Conservation (phyloP, 1,140 invertebrate species). For the Medauroidea extradentata region DNA sequence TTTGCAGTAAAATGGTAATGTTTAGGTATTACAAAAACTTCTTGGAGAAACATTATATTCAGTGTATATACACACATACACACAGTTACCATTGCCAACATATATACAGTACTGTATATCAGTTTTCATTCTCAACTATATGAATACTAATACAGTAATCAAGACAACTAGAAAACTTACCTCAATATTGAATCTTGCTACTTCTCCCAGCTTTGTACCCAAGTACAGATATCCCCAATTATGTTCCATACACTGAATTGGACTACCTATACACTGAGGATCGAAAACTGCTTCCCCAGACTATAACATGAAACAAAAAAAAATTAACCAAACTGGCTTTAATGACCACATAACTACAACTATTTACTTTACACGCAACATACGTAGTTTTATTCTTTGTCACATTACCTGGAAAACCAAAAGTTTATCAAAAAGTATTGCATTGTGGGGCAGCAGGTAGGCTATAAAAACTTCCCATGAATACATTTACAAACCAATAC, state of each 20-base stretch:
- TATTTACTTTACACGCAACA: no score
- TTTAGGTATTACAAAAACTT: no score
- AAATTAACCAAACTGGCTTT: background rate
- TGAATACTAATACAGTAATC: background rate
- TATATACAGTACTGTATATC: background rate
- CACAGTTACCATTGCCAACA: background rate
- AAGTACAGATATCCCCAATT: slow-evolving; percentile 56
- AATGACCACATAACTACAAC: no score
- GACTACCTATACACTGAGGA: slow-evolving; percentile 49
- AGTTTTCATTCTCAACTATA: background rate
- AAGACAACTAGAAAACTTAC: slow-evolving; percentile 33
- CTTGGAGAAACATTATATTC: no score
- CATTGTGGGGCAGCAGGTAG: no score
- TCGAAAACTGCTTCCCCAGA: slow-evolving; percentile 47
- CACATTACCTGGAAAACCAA: no score
- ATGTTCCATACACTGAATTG: slow-evolving; percentile 59
- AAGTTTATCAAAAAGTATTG: no score
- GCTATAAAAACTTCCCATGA: no score
- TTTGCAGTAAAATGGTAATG: no score
- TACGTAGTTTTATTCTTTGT: no score
- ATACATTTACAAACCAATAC: no score
- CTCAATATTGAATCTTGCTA: slow-evolving; percentile 55
- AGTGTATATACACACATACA: background rate
- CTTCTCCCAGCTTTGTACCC: slow-evolving; percentile 55
- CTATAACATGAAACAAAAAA: slow-evolving; percentile 37